These are phyloP conservation scores for Euborellia annulipes DNA, from an alignment of 1,140 invertebrate species.

Conservation along the genomic window DNA sequence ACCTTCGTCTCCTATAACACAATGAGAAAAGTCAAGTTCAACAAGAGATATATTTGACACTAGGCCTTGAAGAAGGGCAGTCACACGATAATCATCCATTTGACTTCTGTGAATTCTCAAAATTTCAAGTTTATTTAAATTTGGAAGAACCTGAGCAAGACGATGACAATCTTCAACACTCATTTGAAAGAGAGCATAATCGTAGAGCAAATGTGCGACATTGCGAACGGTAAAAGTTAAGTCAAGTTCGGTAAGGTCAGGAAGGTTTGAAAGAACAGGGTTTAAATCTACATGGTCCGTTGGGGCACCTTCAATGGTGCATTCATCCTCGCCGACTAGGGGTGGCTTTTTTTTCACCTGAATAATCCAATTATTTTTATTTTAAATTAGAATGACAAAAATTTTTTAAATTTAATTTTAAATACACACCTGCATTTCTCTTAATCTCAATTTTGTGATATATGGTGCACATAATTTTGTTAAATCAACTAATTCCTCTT, in stretches of 20 bases:
- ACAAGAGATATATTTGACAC: constrained; percentile 17
- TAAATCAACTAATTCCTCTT: neutral
- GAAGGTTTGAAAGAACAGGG: too few relatives aligned
- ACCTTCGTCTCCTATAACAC: constrained; percentile 23
- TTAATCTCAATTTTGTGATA: neutral
- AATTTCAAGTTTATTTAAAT: constrained; percentile 18
- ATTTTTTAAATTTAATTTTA: too few relatives aligned
- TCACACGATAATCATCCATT: constrained; percentile 21
- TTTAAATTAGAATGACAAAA: too few relatives aligned
- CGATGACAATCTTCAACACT: constrained; percentile 13
- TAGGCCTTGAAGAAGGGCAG: constrained; percentile 25
- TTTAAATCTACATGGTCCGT: too few relatives aligned
- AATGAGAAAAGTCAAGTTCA: constrained; percentile 28
- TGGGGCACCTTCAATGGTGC: too few relatives aligned
- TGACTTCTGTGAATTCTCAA: constrained; percentile 24
- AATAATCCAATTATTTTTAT: too few relatives aligned
- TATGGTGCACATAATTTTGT: constrained; percentile 2
- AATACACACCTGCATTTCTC: neutral
- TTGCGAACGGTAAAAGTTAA: too few relatives aligned
- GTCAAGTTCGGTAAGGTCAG: too few relatives aligned
- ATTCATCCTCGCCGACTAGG: too few relatives aligned
- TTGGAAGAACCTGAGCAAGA: constrained; percentile 21
- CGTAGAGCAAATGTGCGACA: too few relatives aligned
- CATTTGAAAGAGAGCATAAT: too few relatives aligned
- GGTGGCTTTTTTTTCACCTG: too few relatives aligned